phyloP scores from a whole-genome alignment of 2,888 invertebrate genomes.

The Cephus rjabovi region DNA sequence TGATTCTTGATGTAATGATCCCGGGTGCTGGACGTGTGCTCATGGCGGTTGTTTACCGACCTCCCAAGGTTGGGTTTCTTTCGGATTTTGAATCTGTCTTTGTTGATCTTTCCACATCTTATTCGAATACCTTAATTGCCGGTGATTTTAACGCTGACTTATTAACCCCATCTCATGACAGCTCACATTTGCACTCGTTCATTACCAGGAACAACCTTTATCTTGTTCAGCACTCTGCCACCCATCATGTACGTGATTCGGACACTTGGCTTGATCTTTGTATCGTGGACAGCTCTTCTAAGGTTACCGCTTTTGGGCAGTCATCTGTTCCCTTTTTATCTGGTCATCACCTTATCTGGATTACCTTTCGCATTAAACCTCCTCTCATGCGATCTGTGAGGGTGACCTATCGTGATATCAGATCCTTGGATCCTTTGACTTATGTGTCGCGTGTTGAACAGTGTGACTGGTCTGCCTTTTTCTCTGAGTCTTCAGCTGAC shows the following conservation, averaged over 20 bases:
- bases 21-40: neutral
- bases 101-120: neutral
- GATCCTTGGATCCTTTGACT: too few species aligned
- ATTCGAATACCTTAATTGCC: neutral
- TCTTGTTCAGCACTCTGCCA: neutral
- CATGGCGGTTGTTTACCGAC: conserved; percentile 9
- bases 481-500: too few species aligned
- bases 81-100: conserved; percentile 1
- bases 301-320: neutral
- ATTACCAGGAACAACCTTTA: neutral
- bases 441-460: too few species aligned
- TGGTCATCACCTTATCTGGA: conserved; percentile 1
- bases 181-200: neutral
- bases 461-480: too few species aligned
- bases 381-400: too few species aligned
- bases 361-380: too few species aligned
- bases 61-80: conserved; percentile 1
- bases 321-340: conserved; percentile 1
- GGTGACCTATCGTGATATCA: too few species aligned
- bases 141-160: neutral
- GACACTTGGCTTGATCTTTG: conserved; percentile 5
- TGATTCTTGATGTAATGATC: too few species aligned
- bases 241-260: conserved; percentile 7
- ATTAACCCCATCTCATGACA: neutral
- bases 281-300: too few species aligned